A percentile compares a stretch with the other conserved stretches of the same genome.
Conservation (phyloP, 2,113 vertebrate species). For the Dicerorhinus sumatrensis region DNA sequence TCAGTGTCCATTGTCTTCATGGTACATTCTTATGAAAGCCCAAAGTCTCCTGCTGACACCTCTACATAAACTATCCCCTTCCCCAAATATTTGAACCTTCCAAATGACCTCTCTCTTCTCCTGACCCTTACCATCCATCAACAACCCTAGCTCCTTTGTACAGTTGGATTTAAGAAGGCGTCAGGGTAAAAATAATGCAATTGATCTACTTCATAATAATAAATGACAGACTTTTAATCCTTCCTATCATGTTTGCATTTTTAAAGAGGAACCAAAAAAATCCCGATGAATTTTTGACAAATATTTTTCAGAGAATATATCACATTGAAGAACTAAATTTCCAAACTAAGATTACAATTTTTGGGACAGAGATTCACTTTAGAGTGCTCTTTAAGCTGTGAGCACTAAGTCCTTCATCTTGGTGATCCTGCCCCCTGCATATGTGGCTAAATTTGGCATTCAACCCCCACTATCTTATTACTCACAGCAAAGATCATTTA, state of each 20-base stretch:
- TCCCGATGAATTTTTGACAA: neutral
- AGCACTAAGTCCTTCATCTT: neutral
- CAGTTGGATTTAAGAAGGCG: neutral
- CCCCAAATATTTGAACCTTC: neutral
- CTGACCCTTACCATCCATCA: neutral
- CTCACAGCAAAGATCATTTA: neutral
- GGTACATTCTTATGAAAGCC: neutral
- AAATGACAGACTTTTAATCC: neutral
- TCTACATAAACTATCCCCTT: neutral
- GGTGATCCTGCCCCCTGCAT: neutral
- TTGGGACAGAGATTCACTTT: neutral
- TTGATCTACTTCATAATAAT: neutral
- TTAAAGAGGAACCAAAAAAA: neutral
- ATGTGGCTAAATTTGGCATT: neutral
- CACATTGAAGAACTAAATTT: neutral
- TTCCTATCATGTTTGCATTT: neutral
- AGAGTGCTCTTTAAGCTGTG: neutral
- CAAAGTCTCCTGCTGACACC: neutral
- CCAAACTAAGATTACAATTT: neutral
- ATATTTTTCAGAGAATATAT: neutral
- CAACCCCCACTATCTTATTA: neutral
- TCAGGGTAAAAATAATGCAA: conserved; percentile 11
- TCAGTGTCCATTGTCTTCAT: neutral
- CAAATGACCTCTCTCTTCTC: neutral
- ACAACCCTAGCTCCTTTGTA: neutral